Evolutionary conservation across 2,888 invertebrate species (phyloP).

Genomic region (Tridacna gigas): DNA sequence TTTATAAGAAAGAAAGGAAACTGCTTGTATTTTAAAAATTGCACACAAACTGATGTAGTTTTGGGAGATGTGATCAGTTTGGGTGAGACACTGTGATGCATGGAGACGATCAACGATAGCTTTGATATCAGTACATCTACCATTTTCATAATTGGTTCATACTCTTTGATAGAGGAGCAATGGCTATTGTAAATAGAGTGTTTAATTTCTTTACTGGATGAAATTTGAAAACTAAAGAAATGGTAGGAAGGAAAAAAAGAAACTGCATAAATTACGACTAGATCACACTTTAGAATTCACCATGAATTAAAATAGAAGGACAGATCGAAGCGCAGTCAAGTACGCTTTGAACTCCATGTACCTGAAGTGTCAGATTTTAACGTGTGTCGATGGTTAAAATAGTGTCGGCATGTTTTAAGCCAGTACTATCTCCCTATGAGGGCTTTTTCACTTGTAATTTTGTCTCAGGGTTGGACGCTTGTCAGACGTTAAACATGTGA

Average conservation of each 20-base stretch:
- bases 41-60: not conserved
- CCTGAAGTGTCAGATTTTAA: not conserved
- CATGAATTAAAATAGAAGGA: no score
- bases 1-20: not conserved
- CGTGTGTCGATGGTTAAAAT: not conserved
- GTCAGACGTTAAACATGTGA: slow-evolving; percentile 23
- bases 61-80: not conserved
- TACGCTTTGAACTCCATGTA: not conserved
- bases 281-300: no score
- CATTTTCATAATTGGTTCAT: no score
- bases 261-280: no score
- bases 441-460: slow-evolving; percentile 17
- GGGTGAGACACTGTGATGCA: not conserved
- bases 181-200: no score
- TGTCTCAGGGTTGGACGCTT: slow-evolving; percentile 57
- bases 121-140: no score
- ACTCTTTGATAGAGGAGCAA: no score
- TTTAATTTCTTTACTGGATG: no score
- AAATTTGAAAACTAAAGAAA: no score
- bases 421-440: slow-evolving; percentile 12
- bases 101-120: no score
- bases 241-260: no score
- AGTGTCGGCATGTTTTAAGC: slow-evolving; percentile 9
- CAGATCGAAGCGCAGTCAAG: no score
- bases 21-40: not conserved